Percentiles rank a stretch among this genome's conserved stretches.
phyloP scores from a whole-genome alignment of 2,888 invertebrate genomes.

The Liopterus haemorrhoidalis region DNA sequence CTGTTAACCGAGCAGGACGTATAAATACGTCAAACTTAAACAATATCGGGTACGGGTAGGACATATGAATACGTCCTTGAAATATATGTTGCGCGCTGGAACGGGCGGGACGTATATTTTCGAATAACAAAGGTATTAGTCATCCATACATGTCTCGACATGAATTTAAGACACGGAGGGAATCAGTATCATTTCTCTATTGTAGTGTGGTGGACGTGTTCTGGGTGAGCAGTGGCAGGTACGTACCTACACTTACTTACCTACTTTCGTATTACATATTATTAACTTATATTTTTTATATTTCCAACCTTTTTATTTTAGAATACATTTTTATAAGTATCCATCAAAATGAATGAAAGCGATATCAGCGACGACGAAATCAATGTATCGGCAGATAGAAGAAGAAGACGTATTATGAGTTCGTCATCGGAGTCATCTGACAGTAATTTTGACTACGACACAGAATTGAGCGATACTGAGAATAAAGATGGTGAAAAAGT shows the following conservation, averaged over 20 bases:
- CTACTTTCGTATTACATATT: no score
- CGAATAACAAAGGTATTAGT: constrained; percentile 24
- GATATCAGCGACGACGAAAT: constrained; percentile 25
- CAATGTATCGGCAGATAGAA: no score
- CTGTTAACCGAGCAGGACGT: no score
- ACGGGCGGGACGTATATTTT: constrained; percentile 26
- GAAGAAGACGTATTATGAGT: no score
- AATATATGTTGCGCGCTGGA: constrained; percentile 21
- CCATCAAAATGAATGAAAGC: no score
- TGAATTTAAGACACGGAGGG: no score
- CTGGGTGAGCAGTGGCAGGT: constrained; percentile 20
- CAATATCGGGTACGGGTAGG: no score
- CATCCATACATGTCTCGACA: constrained; percentile 16
- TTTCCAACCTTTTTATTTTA: no score
- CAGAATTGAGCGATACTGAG: constrained; percentile 27
- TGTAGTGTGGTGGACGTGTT: constrained; percentile 23
- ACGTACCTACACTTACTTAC: constrained; percentile 24
- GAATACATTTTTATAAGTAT: no score
- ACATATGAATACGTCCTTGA: constrained; percentile 21
- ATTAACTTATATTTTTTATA: no score
- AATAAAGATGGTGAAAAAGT: constrained; percentile 27
- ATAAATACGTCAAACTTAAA: no score
- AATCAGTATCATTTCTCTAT: no score
- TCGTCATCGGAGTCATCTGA: constrained; percentile 27
- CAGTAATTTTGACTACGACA: constrained; percentile 27